A percentile compares a stretch with the other conserved stretches of the same genome.
phyloP scores from a whole-genome alignment of 2,797 vertebrate genomes.

The Lateolabrax maculatus region DNA sequence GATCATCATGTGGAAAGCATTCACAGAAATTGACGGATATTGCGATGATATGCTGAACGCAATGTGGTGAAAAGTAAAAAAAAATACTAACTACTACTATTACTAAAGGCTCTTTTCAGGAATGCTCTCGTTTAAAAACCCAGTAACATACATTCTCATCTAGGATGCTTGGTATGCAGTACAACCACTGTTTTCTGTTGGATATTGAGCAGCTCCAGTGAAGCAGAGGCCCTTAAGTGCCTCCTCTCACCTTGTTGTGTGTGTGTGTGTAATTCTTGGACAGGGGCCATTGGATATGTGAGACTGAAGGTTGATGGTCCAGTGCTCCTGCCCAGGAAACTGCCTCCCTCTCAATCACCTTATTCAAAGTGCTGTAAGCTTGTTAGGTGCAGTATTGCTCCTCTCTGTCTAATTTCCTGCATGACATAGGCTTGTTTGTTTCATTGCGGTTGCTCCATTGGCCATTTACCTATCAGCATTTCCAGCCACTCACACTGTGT shows the following conservation, averaged over 20 bases:
- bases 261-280: slow-evolving; percentile 54
- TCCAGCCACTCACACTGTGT: slow-evolving; percentile 42
- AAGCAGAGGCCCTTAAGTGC: slow-evolving; percentile 55
- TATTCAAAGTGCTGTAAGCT: slow-evolving; percentile 65
- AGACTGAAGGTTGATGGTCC: slow-evolving; percentile 64
- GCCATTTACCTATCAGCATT: slow-evolving; percentile 50
- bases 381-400: slow-evolving; percentile 66
- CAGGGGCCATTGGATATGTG: slow-evolving; percentile 62
- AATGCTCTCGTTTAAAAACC: background rate
- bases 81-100: background rate
- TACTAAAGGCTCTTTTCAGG: background rate
- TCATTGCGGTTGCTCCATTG: slow-evolving; percentile 44
- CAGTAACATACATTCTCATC: background rate
- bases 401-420: slow-evolving; percentile 72
- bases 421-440: slow-evolving; percentile 64
- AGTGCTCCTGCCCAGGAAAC: slow-evolving; percentile 62
- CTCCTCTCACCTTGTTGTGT: slow-evolving; percentile 46
- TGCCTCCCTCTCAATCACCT: slow-evolving; percentile 64
- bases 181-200: slow-evolving; percentile 13
- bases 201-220: slow-evolving; percentile 52
- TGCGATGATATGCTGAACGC: background rate
- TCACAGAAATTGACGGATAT: background rate
- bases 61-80: background rate
- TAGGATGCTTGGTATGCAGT: slow-evolving; percentile 39
- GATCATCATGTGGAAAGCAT: background rate